Evolutionary conservation across 2,797 vertebrate genomes (phyloP).

Genomic region (Urocyon cinereoargenteus): DNA sequence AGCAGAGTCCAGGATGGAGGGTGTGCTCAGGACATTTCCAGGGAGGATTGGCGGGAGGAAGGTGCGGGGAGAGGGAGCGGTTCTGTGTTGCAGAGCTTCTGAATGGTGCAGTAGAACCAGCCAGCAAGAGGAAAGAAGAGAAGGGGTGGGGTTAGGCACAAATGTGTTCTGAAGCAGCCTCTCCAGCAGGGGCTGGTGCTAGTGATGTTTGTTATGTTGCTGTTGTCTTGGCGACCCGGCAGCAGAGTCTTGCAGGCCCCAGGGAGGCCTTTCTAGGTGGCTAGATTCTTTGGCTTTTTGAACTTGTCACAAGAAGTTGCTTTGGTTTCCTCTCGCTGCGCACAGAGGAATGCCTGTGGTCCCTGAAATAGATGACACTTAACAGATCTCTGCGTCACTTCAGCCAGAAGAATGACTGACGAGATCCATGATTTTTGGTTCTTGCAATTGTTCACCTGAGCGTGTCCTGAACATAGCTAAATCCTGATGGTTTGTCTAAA

Average conservation of each 20-base stretch:
- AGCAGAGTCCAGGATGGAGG: neutral
- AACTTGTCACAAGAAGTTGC: constrained; percentile 32
- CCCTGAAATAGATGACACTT: neutral
- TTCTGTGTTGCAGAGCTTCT: constrained; percentile 48
- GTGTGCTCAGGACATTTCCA: constrained; percentile 47
- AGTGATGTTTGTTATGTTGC: neutral
- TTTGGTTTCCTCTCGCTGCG: constrained; percentile 42
- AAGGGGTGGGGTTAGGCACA: neutral
- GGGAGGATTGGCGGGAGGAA: constrained; percentile 64
- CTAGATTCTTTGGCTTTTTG: constrained; percentile 50
- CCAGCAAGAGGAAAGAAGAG: constrained; percentile 21
- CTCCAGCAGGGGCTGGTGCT: neutral
- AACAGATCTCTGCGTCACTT: neutral
- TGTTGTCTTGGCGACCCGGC: neutral
- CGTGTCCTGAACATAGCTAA: neutral
- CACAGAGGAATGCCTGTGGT: constrained; percentile 11
- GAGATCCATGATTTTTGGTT: neutral
- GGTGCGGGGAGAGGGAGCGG: constrained; percentile 45
- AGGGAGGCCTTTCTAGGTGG: neutral
- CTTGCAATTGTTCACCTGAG: neutral
- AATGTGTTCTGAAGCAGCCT: neutral
- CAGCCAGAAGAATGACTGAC: constrained; percentile 19
- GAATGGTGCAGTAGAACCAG: neutral
- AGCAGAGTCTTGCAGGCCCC: neutral
- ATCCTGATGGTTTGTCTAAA: constrained; percentile 25